These are phyloP conservation scores for Latrodectus elegans DNA, from an alignment of 2,888 invertebrate genomes.

Conservation along the genomic window DNA sequence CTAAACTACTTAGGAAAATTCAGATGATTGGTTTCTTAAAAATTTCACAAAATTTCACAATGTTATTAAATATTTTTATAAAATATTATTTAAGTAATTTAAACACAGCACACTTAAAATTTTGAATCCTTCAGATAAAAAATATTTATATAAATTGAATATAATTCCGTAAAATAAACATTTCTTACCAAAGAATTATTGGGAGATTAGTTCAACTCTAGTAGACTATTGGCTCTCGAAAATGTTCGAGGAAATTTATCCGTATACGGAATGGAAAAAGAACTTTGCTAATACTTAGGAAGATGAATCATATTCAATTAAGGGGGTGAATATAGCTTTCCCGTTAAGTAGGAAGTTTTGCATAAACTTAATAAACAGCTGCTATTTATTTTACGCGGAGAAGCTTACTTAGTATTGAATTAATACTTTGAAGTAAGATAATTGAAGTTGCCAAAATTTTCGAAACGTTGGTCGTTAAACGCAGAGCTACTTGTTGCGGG, in stretches of 20 bases:
- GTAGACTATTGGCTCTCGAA: background rate
- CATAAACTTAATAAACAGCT: background rate
- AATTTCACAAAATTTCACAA: too few species aligned
- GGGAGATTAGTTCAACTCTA: background rate
- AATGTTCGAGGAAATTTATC: background rate
- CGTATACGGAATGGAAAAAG: conserved; percentile 9
- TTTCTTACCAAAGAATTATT: background rate
- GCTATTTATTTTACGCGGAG: background rate
- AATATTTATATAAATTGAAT: too few species aligned
- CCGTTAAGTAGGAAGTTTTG: background rate
- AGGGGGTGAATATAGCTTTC: background rate
- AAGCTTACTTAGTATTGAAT: background rate
- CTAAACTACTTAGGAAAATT: too few species aligned
- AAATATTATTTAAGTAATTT: too few species aligned
- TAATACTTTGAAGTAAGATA: background rate
- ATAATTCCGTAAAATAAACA: background rate
- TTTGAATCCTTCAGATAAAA: too few species aligned
- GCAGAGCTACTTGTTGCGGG: background rate
- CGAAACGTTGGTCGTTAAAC: background rate
- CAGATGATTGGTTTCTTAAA: too few species aligned
- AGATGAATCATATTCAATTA: conserved; percentile 35
- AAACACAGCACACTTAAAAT: too few species aligned
- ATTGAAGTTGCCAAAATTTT: background rate
- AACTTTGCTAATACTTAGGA: conserved; percentile 1
- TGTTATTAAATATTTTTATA: too few species aligned